Percentiles rank a stretch among this genome's conserved stretches.
Conservation (phyloP, 2,888 invertebrate species). For the Sinhomidia bicolor region DNA sequence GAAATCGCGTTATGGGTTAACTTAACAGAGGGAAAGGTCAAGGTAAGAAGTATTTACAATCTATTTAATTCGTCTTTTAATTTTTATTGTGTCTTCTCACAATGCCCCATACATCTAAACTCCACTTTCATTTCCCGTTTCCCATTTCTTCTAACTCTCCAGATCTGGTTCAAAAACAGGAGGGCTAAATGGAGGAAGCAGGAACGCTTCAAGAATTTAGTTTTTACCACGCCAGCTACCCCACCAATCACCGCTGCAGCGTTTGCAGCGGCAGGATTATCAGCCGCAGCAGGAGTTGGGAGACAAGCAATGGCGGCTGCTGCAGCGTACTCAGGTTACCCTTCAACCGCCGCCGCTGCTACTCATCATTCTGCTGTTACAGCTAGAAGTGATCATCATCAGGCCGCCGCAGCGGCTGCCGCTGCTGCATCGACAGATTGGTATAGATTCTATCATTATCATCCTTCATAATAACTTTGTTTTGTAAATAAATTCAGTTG, state of each 20-base stretch:
- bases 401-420: conserved; percentile 57
- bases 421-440: conserved; percentile 63
- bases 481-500: conserved; percentile 14
- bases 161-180: conserved; percentile 67
- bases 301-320: conserved; percentile 56
- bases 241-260: conserved; percentile 64
- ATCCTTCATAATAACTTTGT: conserved; percentile 55
- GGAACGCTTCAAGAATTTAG: conserved; percentile 65
- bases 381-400: conserved; percentile 62
- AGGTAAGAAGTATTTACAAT: conserved; percentile 12
- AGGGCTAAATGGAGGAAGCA: conserved; percentile 64
- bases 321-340: conserved; percentile 55
- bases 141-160: too few relatives aligned
- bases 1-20: conserved; percentile 65
- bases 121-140: background rate
- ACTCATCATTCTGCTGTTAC: conserved; percentile 55
- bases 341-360: conserved; percentile 21
- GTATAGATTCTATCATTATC: conserved; percentile 67
- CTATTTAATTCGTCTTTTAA: background rate
- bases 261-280: conserved; percentile 60
- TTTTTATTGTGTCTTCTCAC: conserved; percentile 29
- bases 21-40: conserved; percentile 60
- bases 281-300: conserved; percentile 42
- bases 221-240: conserved; percentile 60
- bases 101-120: background rate